Percentiles rank a stretch among this genome's conserved stretches.
phyloP scores from a whole-genome alignment of 2,888 invertebrate genomes.

The Drepanosiphum platanoidis region DNA sequence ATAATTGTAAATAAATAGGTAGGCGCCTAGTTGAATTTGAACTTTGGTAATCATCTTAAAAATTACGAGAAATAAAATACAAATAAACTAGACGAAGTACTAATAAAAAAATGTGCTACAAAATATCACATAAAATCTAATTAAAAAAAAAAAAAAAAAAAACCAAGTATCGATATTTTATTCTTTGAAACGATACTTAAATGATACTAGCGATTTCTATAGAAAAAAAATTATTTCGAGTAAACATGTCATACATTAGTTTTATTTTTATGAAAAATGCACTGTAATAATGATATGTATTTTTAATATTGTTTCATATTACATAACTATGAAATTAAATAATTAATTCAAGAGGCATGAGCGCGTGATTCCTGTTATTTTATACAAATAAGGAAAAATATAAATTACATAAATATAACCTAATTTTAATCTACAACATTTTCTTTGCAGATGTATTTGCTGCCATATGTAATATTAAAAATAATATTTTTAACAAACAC shows the following conservation, averaged over 20 bases:
- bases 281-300: slow-evolving; percentile 48
- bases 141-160: too few relatives aligned
- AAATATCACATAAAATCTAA: too few relatives aligned
- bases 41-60: too few relatives aligned
- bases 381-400: slow-evolving; percentile 36
- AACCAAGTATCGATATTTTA: background rate
- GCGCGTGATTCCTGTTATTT: slow-evolving; percentile 55
- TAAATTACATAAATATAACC: slow-evolving; percentile 52
- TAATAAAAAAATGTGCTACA: too few relatives aligned
- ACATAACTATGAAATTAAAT: slow-evolving; percentile 25
- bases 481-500: slow-evolving; percentile 44
- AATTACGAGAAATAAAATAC: too few relatives aligned
- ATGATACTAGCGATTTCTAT: too few relatives aligned
- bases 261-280: slow-evolving; percentile 37
- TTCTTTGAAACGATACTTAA: background rate
- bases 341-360: slow-evolving; percentile 58
- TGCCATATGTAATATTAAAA: slow-evolving; percentile 61
- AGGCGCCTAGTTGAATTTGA: too few relatives aligned
- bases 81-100: too few relatives aligned
- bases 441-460: slow-evolving; percentile 57
- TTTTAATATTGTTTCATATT: slow-evolving; percentile 35
- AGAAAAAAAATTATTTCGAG: background rate
- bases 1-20: background rate
- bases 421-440: slow-evolving; percentile 46
- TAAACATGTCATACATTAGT: background rate